phyloP scores from a whole-genome alignment of 2,797 vertebrate species.

The Numenius phaeopus region DNA sequence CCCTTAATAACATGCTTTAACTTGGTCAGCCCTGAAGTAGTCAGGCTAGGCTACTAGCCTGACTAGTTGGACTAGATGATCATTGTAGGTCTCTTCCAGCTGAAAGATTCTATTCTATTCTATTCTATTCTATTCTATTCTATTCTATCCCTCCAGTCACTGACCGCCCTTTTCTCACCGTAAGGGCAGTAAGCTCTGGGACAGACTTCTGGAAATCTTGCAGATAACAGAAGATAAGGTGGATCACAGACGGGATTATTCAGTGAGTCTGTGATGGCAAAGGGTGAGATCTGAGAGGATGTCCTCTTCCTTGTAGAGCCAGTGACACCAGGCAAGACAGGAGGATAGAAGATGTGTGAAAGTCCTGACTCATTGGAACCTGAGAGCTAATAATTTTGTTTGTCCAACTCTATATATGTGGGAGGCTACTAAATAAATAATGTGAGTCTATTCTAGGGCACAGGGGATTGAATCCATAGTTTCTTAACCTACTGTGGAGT shows the following conservation, averaged over 20 bases:
- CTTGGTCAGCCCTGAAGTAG: not conserved
- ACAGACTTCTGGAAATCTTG: not conserved
- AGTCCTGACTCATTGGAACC: not conserved
- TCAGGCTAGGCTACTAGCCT: no score
- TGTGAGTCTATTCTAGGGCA: not conserved
- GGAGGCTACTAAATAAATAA: not conserved
- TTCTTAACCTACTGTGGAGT: not conserved
- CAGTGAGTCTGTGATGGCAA: not conserved
- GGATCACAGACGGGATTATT: not conserved
- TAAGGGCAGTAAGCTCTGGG: not conserved
- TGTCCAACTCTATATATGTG: not conserved
- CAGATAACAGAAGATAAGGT: not conserved
- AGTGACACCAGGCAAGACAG: not conserved
- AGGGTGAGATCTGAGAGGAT: not conserved
- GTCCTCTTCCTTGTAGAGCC: not conserved
- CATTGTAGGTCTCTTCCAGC: not conserved
- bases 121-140: not conserved
- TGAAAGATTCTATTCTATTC: no score
- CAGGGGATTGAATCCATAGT: not conserved
- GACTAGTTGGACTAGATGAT: not conserved
- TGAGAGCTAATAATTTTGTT: not conserved
- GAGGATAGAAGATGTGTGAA: not conserved
- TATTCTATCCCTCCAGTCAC: not conserved
- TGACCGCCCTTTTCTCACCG: not conserved
- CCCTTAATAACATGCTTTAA: not conserved